Evolutionary conservation across 2,113 vertebrate genomes (phyloP).

Genomic region (Erythrocercus mccallii): DNA sequence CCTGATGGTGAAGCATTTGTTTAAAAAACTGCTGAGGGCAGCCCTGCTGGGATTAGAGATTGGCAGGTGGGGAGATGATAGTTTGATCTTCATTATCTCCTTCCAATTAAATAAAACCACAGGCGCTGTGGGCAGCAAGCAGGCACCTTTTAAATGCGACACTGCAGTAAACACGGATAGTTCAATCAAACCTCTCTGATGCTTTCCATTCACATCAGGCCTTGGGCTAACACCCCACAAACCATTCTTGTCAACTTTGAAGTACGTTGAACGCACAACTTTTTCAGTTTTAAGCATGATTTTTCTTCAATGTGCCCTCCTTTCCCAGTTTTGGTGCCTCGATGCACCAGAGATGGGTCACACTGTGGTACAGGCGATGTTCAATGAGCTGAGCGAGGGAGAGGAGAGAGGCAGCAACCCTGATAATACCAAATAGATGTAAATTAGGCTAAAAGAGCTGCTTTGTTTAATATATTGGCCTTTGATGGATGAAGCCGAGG

Average conservation of each 20-base stretch:
- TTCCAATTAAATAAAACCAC: neutral
- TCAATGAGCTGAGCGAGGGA: neutral
- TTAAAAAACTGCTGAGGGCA: neutral
- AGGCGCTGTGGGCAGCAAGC: neutral
- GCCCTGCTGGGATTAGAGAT: neutral
- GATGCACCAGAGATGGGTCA: accelerated
- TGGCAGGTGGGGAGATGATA: neutral
- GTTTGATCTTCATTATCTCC: neutral
- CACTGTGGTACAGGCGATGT: neutral
- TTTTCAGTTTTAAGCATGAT: neutral
- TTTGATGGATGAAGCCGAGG: neutral
- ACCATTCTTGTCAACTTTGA: neutral
- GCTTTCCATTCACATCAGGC: neutral
- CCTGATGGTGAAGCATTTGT: neutral
- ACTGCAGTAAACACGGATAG: neutral
- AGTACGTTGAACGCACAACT: accelerated
- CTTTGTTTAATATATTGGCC: neutral
- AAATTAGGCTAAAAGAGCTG: neutral
- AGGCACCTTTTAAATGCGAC: neutral
- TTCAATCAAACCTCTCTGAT: neutral
- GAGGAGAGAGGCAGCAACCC: neutral
- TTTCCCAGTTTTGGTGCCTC: neutral
- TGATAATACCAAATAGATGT: neutral
- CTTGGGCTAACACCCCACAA: neutral
- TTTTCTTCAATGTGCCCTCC: neutral